Percentiles rank a stretch among this genome's conserved stretches.
phyloP scores from a whole-genome alignment of 1,140 invertebrate species.

The Hermetia illucens region DNA sequence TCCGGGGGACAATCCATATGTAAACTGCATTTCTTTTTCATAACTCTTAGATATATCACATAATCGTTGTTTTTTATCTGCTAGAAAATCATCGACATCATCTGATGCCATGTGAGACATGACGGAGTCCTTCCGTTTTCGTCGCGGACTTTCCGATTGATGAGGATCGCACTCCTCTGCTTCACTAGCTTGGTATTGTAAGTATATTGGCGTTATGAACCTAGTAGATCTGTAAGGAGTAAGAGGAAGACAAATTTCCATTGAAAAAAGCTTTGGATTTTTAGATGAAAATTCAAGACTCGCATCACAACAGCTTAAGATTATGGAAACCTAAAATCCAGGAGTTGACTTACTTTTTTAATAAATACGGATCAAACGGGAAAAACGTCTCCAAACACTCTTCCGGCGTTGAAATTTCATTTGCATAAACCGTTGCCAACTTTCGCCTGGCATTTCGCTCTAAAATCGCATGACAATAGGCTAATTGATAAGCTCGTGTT shows the following conservation, averaged over 20 bases:
- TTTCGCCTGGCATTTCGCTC: slow-evolving; percentile 64
- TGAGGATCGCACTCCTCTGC: slow-evolving; percentile 12
- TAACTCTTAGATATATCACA: slow-evolving; percentile 14
- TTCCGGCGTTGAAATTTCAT: slow-evolving; percentile 30
- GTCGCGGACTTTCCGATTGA: slow-evolving; percentile 14
- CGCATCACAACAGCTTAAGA: too few relatives aligned
- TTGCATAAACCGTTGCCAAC: slow-evolving; percentile 39
- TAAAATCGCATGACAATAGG: slow-evolving; percentile 82
- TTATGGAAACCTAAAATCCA: too few relatives aligned
- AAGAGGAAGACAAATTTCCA: too few relatives aligned
- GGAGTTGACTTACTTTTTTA: slow-evolving; percentile 34
- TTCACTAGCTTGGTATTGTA: slow-evolving; percentile 27
- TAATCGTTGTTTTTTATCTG: slow-evolving; percentile 22
- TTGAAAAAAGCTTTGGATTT: too few relatives aligned
- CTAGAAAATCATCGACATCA: slow-evolving; percentile 21
- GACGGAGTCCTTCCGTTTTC: slow-evolving; percentile 28
- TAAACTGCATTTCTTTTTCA: slow-evolving; percentile 14
- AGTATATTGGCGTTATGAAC: slow-evolving; percentile 31
- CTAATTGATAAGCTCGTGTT: slow-evolving; percentile 74
- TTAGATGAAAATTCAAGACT: too few relatives aligned
- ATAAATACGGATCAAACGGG: slow-evolving; percentile 67
- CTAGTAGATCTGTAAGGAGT: slow-evolving; percentile 19
- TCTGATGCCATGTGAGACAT: slow-evolving; percentile 20
- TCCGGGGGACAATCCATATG: slow-evolving; percentile 16
- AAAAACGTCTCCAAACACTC: slow-evolving; percentile 53